phyloP scores from a whole-genome alignment of 2,888 invertebrate genomes.

The Napeogenes sylphis region DNA sequence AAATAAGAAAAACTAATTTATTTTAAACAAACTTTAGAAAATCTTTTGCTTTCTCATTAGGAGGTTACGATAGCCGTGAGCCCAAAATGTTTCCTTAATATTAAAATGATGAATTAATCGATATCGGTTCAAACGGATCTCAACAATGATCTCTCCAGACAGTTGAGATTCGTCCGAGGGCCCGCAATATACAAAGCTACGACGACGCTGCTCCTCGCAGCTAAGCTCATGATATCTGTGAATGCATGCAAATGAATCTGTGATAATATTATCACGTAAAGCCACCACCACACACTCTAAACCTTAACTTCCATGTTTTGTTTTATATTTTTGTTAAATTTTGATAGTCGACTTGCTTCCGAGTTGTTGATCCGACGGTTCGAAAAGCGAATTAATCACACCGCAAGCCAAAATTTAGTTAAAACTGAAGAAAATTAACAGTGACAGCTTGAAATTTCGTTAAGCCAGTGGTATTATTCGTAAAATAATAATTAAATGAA shows the following conservation, averaged over 20 bases:
- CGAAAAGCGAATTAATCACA: conserved; percentile 73
- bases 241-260: conserved; percentile 75
- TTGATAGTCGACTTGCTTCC: conserved; percentile 46
- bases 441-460: conserved; percentile 71
- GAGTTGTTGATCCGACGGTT: conserved; percentile 36
- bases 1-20: background rate
- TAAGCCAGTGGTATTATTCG: conserved; percentile 73
- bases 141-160: conserved; percentile 2
- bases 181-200: conserved; percentile 58
- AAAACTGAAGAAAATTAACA: conserved; percentile 68
- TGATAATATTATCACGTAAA: conserved; percentile 62
- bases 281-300: conserved; percentile 78
- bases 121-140: conserved; percentile 18
- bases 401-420: conserved; percentile 74
- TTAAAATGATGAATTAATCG: conserved; percentile 20
- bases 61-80: conserved; percentile 60
- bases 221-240: conserved; percentile 66
- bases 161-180: conserved; percentile 40
- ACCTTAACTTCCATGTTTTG: conserved; percentile 71
- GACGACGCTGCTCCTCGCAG: conserved; percentile 51
- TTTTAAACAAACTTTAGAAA: background rate
- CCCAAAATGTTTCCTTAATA: conserved; percentile 43
- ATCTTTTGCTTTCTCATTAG: conserved; percentile 12
- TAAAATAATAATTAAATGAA: conserved; percentile 60
- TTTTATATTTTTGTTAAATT: conserved; percentile 64